Percentiles rank a stretch among this genome's conserved stretches.
Evolutionary conservation across 2,888 invertebrate species (phyloP).

Genomic region (Orchesella flavescens): DNA sequence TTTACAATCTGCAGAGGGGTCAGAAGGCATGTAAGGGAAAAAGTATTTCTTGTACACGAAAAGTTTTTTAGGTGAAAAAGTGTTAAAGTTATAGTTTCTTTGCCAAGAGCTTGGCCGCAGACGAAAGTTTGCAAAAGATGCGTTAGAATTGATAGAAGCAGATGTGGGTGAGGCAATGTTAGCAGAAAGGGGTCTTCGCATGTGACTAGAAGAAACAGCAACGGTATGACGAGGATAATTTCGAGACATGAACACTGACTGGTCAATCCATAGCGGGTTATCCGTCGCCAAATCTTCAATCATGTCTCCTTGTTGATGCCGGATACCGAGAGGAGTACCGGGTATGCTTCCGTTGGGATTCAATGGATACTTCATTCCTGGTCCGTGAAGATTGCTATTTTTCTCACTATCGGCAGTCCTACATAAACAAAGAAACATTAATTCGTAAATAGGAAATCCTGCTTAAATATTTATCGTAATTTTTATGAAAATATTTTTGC

Average conservation of each 20-base stretch:
- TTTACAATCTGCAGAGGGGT: constrained; percentile 15
- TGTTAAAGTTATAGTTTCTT: constrained; percentile 53
- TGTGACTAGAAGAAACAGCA: constrained; percentile 32
- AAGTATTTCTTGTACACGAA: constrained; percentile 62
- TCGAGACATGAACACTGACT: constrained; percentile 77
- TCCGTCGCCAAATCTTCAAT: constrained; percentile 79
- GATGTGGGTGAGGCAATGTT: not conserved
- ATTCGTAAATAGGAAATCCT: not conserved
- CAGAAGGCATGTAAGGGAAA: constrained; percentile 48
- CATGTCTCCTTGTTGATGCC: constrained; percentile 69
- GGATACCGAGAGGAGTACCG: constrained; percentile 64
- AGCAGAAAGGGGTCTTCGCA: constrained; percentile 31
- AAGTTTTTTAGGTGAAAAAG: constrained; percentile 58
- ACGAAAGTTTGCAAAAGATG: constrained; percentile 57
- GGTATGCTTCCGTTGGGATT: constrained; percentile 66
- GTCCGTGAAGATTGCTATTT: constrained; percentile 60
- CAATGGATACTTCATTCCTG: constrained; percentile 69
- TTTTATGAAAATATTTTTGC: not conserved
- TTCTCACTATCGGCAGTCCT: constrained; percentile 66
- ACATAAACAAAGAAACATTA: constrained; percentile 15
- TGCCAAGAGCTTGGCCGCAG: constrained; percentile 52
- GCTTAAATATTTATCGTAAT: no score
- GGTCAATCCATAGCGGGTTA: constrained; percentile 94
- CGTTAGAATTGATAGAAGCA: constrained; percentile 40
- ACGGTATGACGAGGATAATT: constrained; percentile 28